Percentiles rank a stretch among this genome's conserved stretches.
Evolutionary conservation across 2,888 invertebrate species (phyloP).

Genomic region (Leptothorax acervorum): DNA sequence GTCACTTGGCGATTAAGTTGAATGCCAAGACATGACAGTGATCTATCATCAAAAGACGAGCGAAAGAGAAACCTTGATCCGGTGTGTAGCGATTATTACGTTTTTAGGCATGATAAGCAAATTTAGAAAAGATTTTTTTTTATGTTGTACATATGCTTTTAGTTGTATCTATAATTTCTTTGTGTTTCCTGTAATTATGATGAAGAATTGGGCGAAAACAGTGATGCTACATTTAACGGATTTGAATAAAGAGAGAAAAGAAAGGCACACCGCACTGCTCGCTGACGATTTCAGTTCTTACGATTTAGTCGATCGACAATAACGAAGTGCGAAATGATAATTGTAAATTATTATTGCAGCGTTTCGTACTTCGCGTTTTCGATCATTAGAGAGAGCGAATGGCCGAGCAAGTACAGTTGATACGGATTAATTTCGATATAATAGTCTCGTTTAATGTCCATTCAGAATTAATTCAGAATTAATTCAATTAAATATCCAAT

Average conservation of each 20-base stretch:
- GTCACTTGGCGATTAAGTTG: not conserved
- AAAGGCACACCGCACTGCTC: constrained; percentile 60
- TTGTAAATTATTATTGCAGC: constrained; percentile 23
- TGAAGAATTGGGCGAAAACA: not conserved
- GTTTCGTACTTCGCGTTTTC: constrained; percentile 33
- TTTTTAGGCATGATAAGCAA: constrained; percentile 1
- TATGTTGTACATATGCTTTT: constrained; percentile 10
- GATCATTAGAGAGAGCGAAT: constrained; percentile 43
- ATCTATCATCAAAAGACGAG: constrained; percentile 13
- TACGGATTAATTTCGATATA: constrained; percentile 17
- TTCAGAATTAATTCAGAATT: not conserved
- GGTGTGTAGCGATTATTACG: constrained; percentile 4
- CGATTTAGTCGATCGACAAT: constrained; percentile 56
- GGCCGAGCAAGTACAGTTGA: constrained; percentile 22
- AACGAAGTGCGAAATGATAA: constrained; percentile 58
- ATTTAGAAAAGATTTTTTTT: constrained; percentile 10
- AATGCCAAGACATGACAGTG: not conserved
- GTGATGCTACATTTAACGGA: not conserved
- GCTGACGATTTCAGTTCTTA: constrained; percentile 62
- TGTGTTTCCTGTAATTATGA: not conserved
- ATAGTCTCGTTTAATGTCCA: not conserved
- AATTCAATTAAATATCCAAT: not conserved
- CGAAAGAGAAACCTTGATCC: not conserved
- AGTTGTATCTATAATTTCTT: constrained; percentile 9
- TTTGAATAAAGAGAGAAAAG: not conserved